Percentiles rank a stretch among this genome's conserved stretches.
phyloP scores from a whole-genome alignment of 2,797 vertebrate species.

The Sebastes iracundus region DNA sequence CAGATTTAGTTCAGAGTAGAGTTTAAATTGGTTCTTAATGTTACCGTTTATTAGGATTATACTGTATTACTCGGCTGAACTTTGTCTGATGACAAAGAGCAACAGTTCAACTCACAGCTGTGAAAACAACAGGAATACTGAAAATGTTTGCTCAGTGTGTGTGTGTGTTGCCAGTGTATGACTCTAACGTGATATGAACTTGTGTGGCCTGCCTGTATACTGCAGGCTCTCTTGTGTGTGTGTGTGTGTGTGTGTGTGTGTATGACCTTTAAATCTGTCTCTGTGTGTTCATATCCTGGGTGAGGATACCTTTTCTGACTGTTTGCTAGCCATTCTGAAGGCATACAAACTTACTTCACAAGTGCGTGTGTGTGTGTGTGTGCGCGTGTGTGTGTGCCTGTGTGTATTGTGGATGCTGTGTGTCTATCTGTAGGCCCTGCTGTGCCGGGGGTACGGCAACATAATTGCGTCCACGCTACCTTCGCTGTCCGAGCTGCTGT shows the following conservation, averaged over 20 bases:
- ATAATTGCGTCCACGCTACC: conserved; percentile 93
- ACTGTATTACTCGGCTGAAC: conserved; percentile 28
- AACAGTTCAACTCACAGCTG: conserved; percentile 66
- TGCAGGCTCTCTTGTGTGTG: background rate
- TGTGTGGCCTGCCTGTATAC: background rate
- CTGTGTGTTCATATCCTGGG: conserved; percentile 1
- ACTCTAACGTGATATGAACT: conserved; percentile 1
- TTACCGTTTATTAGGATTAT: conserved; percentile 3
- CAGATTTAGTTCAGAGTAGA: conserved; percentile 37
- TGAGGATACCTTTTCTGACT: conserved; percentile 22
- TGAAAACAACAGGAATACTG: conserved; percentile 52
- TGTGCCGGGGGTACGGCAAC: conserved; percentile 84
- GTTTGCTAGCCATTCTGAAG: background rate
- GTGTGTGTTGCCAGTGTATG: conserved; percentile 3
- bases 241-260: background rate
- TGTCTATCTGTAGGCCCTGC: conserved; percentile 82
- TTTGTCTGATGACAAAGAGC: conserved; percentile 48
- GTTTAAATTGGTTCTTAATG: conserved; percentile 10
- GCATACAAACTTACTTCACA: background rate
- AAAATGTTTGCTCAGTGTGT: background rate
- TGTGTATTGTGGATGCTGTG: conserved; percentile 22
- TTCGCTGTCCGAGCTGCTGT: conserved; percentile 98
- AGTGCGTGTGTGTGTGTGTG: background rate
- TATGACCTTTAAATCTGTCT: conserved; percentile 22
- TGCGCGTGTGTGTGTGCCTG: background rate